Evolutionary conservation across 2,113 vertebrate species (phyloP).

Genomic region (Vombatus ursinus): DNA sequence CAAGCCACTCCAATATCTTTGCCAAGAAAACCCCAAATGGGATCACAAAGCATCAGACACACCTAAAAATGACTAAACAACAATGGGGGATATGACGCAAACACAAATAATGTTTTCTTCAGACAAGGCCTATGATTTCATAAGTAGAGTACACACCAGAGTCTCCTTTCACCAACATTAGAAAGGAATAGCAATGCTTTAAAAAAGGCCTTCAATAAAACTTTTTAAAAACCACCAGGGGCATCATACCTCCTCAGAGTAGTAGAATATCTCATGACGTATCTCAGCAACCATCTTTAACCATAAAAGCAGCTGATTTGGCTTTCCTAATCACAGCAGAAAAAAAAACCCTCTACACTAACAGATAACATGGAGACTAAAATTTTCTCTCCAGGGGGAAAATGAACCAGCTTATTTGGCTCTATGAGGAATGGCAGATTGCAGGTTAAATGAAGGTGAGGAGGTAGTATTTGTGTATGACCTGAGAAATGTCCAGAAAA

Average conservation of each 20-base stretch:
- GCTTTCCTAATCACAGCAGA: not conserved
- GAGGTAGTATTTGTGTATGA: slow-evolving; percentile 7
- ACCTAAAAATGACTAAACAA: too few species aligned
- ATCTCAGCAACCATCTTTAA: not conserved
- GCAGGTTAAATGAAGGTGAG: slow-evolving; percentile 12
- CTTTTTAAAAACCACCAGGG: too few species aligned
- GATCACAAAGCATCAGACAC: too few species aligned
- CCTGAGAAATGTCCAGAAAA: not conserved
- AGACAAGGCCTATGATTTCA: too few species aligned
- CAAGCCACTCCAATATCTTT: too few species aligned
- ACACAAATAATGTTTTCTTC: too few species aligned
- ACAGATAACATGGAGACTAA: slow-evolving; percentile 1
- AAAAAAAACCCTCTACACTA: slow-evolving; percentile 1
- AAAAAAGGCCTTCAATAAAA: too few species aligned
- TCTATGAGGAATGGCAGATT: not conserved
- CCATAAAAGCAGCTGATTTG: slow-evolving; percentile 23
- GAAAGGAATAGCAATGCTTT: too few species aligned
- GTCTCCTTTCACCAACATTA: too few species aligned
- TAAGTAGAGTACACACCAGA: too few species aligned
- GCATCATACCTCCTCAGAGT: not conserved
- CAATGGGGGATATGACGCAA: too few species aligned
- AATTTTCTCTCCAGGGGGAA: slow-evolving; percentile 5
- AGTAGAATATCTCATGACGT: slow-evolving; percentile 30
- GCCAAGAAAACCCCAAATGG: too few species aligned
- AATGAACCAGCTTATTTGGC: not conserved